These are phyloP conservation scores for Hapalemur alaotrensis DNA, from an alignment of 2,797 vertebrate species.

Conservation along the genomic window DNA sequence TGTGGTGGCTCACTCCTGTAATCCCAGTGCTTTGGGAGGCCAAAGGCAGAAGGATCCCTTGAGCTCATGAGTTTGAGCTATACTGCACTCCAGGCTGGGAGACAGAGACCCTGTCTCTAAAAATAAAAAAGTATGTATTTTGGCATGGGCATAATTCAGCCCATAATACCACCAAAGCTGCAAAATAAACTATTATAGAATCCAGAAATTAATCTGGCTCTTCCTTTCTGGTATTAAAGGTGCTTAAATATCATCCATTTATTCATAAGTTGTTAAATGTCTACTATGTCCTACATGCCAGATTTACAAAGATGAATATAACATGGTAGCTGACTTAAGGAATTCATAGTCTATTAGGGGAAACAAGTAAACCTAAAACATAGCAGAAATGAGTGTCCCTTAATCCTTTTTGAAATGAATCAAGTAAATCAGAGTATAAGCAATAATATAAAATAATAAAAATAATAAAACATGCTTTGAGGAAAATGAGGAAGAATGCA, in stretches of 20 bases:
- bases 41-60: background rate
- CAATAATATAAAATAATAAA: conserved; percentile 37
- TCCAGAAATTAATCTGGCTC: background rate
- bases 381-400: background rate
- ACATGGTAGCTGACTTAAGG: background rate
- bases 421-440: conserved; percentile 17
- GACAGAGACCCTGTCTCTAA: background rate
- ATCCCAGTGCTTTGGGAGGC: background rate
- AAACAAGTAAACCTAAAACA: conserved; percentile 54
- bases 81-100: background rate
- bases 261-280: conserved; percentile 11
- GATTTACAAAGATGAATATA: conserved; percentile 46
- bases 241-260: conserved; percentile 18
- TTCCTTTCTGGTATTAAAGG: background rate
- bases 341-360: background rate
- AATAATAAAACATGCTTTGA: conserved; percentile 33
- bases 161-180: background rate
- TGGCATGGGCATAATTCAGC: background rate
- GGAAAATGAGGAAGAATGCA: conserved; percentile 6
- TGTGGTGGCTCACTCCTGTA: background rate
- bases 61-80: background rate
- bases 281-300: background rate
- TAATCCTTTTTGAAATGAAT: conserved; percentile 43
- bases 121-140: background rate
- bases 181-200: background rate